phyloP scores from a whole-genome alignment of 2,113 vertebrate genomes.

The Aviceda subcristata region DNA sequence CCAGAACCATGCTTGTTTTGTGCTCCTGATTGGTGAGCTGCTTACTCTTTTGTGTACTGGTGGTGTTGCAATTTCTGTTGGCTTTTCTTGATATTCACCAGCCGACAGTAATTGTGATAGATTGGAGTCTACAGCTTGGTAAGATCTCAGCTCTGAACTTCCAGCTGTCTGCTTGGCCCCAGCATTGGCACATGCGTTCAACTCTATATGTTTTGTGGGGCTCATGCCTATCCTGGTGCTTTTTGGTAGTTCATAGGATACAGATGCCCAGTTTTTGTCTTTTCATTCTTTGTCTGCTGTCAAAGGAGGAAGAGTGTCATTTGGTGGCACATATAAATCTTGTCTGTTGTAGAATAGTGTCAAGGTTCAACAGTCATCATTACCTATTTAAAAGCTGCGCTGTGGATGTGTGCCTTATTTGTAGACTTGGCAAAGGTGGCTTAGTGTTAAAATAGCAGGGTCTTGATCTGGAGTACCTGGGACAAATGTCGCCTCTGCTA shows the following conservation, averaged over 20 bases:
- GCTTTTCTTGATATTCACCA: neutral
- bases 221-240: neutral
- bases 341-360: neutral
- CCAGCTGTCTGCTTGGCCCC: accelerated
- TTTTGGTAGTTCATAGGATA: neutral
- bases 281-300: neutral
- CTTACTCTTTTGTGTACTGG: neutral
- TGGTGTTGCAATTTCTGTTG: neutral
- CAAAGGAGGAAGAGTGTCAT: neutral
- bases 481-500: accelerated
- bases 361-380: neutral
- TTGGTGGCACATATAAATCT: neutral
- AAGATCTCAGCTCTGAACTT: neutral
- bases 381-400: neutral
- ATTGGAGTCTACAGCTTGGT: neutral
- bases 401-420: neutral
- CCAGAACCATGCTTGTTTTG: neutral
- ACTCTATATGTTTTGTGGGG: neutral
- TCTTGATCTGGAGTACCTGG: neutral
- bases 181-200: neutral
- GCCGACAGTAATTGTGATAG: neutral
- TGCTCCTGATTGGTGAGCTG: neutral
- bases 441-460: neutral
- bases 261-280: neutral
- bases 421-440: neutral